Conservation (phyloP, 2,797 vertebrate genomes). For the Siniperca scherzeri region DNA sequence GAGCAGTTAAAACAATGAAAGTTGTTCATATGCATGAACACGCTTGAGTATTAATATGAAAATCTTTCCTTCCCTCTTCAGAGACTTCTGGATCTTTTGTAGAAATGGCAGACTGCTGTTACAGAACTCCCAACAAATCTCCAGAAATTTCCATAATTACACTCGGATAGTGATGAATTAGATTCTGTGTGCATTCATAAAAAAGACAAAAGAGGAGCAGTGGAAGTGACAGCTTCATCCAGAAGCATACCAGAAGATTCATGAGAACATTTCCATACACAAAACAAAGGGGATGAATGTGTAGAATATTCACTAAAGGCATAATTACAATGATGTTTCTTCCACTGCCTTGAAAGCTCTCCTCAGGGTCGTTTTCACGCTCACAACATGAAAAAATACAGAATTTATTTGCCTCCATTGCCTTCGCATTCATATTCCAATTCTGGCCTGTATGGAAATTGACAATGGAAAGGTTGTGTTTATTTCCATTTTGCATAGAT, state of each 20-base stretch:
- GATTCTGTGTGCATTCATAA: conserved; percentile 62
- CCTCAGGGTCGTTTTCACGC: conserved; percentile 56
- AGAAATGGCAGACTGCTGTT: conserved; percentile 47
- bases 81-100: conserved; percentile 55
- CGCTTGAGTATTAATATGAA: conserved; percentile 47
- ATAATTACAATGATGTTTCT: conserved; percentile 68
- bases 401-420: conserved; percentile 50
- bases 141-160: conserved; percentile 78
- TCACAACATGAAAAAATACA: conserved; percentile 41
- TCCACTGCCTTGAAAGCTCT: conserved; percentile 51
- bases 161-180: conserved; percentile 70
- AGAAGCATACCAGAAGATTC: conserved; percentile 67
- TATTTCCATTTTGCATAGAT: conserved; percentile 43
- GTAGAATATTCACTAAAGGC: conserved; percentile 65
- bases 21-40: conserved; percentile 54
- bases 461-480: conserved; percentile 41
- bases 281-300: conserved; percentile 66
- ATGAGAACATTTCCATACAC: conserved; percentile 70
- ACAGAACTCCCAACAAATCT: conserved; percentile 67
- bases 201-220: conserved; percentile 65
- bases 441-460: conserved; percentile 4
- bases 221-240: conserved; percentile 75
- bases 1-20: conserved; percentile 54
- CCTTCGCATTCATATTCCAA: conserved; percentile 47
- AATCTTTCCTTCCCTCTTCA: conserved; percentile 41